Percentiles rank a stretch among this genome's conserved stretches.
Evolutionary conservation across 2,888 invertebrate species (phyloP).

Genomic region (Hypsopygia costalis): DNA sequence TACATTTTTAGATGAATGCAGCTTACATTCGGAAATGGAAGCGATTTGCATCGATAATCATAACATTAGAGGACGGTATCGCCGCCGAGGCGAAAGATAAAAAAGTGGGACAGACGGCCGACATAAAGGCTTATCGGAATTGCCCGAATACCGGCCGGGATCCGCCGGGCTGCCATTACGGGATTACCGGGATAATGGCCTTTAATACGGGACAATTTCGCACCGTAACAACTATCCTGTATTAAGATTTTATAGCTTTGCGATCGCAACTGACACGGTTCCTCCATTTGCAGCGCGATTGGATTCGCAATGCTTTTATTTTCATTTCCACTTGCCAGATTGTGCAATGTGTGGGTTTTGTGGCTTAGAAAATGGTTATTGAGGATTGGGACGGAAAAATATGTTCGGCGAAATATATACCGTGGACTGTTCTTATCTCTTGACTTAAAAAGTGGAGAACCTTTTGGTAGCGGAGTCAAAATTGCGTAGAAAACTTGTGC

Average conservation of each 20-base stretch:
- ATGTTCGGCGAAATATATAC: no score
- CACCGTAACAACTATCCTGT: conserved; percentile 16
- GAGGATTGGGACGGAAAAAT: background rate
- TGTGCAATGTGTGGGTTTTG: background rate
- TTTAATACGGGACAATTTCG: conserved; percentile 24
- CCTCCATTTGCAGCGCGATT: conserved; percentile 10
- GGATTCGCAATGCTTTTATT: conserved; percentile 4
- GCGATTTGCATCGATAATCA: conserved; percentile 23
- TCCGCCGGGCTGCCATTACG: conserved; percentile 29
- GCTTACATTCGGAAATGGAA: background rate
- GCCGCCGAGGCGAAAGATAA: conserved; percentile 17
- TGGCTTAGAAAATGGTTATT: background rate
- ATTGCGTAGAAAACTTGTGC: no score
- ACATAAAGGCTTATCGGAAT: conserved; percentile 31
- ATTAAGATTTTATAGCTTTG: conserved; percentile 11
- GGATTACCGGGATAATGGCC: conserved; percentile 35
- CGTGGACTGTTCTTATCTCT: no score
- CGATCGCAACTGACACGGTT: conserved; percentile 6
- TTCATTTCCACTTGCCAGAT: conserved; percentile 3
- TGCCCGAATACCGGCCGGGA: conserved; percentile 23
- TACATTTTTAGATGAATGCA: no score
- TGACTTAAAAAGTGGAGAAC: no score
- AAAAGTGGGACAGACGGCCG: conserved; percentile 18
- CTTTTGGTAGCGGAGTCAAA: no score
- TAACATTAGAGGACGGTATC: conserved; percentile 20